A percentile compares a stretch with the other conserved stretches of the same genome.
These are phyloP conservation scores for Psittacus erithacus DNA, from an alignment of 2,113 vertebrate genomes.

Conservation along the genomic window DNA sequence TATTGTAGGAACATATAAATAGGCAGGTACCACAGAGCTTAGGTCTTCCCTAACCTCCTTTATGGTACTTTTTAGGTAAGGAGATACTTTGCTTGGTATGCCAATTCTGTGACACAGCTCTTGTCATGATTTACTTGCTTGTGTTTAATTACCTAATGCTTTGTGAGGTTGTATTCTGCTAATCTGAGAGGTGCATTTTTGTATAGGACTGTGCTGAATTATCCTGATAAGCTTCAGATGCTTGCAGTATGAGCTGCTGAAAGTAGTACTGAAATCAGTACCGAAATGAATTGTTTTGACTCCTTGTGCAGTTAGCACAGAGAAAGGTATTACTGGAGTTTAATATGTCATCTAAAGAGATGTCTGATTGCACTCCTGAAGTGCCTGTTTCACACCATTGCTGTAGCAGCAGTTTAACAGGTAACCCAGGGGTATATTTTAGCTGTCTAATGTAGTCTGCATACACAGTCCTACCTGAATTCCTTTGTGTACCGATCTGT, in stretches of 20 bases:
- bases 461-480: background rate
- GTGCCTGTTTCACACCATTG: background rate
- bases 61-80: background rate
- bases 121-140: background rate
- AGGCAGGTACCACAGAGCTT: background rate
- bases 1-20: background rate
- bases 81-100: background rate
- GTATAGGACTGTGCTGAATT: background rate
- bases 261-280: background rate
- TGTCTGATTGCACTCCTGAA: background rate
- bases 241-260: background rate
- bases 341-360: background rate
- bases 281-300: background rate
- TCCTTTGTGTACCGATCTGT: background rate
- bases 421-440: background rate
- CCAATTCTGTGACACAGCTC: background rate
- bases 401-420: background rate
- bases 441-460: background rate
- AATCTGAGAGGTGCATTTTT: background rate
- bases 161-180: background rate
- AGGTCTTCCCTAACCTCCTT: background rate
- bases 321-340: background rate
- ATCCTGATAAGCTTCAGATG: background rate
- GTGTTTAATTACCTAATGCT: background rate
- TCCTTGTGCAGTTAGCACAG: background rate